These are phyloP conservation scores for Miniopterus natalensis DNA, from an alignment of 2,113 vertebrate species.

Conservation along the genomic window DNA sequence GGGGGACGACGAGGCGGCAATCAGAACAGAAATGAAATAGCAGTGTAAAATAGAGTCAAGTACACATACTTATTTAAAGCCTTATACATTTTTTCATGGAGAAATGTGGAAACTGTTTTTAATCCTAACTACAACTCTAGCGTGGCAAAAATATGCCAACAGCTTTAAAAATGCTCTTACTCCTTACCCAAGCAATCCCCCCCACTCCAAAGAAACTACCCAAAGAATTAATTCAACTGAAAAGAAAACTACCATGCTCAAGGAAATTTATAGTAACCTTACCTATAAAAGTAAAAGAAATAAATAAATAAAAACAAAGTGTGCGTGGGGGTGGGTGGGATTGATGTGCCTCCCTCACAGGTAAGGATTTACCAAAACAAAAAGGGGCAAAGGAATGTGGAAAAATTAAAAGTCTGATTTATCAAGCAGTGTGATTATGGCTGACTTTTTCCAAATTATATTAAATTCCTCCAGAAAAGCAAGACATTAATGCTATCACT, in stretches of 20 bases:
- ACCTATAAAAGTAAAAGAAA: constrained; percentile 8
- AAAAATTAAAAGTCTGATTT: constrained; percentile 30
- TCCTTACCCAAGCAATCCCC: not conserved
- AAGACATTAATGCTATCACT: not conserved
- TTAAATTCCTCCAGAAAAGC: constrained; percentile 20
- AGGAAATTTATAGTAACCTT: not conserved
- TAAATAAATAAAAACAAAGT: not conserved
- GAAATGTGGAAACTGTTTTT: constrained; percentile 59
- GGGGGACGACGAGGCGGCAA: not conserved
- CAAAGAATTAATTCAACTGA: constrained; percentile 25
- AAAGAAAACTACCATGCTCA: constrained; percentile 25
- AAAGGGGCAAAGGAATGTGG: not conserved
- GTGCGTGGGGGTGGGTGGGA: too few species aligned
- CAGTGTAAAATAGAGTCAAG: not conserved
- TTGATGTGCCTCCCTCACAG: too few species aligned
- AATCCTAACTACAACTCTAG: constrained; percentile 53
- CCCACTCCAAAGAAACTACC: constrained; percentile 34
- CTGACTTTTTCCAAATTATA: not conserved
- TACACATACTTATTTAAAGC: not conserved
- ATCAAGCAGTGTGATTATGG: not conserved
- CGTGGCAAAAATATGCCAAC: constrained; percentile 31
- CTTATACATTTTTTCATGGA: constrained; percentile 46
- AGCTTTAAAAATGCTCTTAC: constrained; percentile 49
- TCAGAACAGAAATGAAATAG: not conserved
- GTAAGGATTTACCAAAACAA: too few species aligned